Evolutionary conservation across 1,140 invertebrate species (phyloP).

Genomic region (Ceratitis capitata): DNA sequence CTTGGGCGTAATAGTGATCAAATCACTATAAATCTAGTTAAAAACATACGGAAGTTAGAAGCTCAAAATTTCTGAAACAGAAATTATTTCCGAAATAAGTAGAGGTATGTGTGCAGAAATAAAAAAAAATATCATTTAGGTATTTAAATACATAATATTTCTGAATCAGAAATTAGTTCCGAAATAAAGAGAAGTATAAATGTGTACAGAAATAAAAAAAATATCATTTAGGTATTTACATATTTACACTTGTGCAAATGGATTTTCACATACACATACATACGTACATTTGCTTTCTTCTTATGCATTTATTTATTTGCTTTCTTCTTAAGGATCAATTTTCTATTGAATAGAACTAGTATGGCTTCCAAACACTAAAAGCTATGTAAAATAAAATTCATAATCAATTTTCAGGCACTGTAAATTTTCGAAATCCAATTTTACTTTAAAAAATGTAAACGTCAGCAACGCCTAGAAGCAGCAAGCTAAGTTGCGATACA

Average conservation of each 20-base stretch:
- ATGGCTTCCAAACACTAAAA: not conserved
- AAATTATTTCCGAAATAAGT: too few species aligned
- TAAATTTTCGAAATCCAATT: constrained; percentile 49
- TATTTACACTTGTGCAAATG: not conserved
- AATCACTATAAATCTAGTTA: too few species aligned
- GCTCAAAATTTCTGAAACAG: too few species aligned
- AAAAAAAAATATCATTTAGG: too few species aligned
- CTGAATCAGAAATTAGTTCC: too few species aligned
- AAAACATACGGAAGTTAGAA: too few species aligned
- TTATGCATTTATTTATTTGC: not conserved
- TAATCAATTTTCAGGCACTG: constrained; percentile 18
- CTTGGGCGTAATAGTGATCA: too few species aligned
- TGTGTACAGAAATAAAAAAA: constrained; percentile 47
- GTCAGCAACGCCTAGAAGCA: constrained; percentile 63
- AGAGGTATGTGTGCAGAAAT: too few species aligned
- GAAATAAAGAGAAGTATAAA: too few species aligned
- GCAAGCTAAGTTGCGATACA: constrained; percentile 22
- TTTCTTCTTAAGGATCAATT: not conserved
- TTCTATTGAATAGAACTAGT: not conserved
- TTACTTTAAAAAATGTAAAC: constrained; percentile 44
- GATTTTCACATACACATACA: not conserved
- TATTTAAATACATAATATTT: too few species aligned
- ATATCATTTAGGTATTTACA: too few species aligned
- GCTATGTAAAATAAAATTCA: not conserved
- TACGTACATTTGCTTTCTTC: not conserved